Percentiles rank a stretch among this genome's conserved stretches.
Evolutionary conservation across 2,888 invertebrate species (phyloP).

Genomic region (Drosophila meridiana): DNA sequence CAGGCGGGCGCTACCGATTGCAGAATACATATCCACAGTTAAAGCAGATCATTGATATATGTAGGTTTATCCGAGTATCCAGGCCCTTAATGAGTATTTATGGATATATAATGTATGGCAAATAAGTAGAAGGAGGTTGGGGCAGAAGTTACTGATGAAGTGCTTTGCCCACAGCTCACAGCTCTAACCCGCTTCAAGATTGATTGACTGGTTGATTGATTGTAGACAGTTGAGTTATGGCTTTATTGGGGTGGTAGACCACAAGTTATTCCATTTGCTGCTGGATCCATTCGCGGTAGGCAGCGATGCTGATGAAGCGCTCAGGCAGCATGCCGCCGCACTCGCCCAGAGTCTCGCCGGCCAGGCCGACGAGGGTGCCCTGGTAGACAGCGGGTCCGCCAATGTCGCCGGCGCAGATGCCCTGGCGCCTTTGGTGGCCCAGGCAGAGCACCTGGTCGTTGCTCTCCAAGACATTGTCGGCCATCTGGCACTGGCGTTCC

Average conservation of each 20-base stretch:
- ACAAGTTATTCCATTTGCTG: slow-evolving; percentile 56
- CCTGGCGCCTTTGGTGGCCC: slow-evolving; percentile 73
- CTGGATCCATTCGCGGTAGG: slow-evolving; percentile 69
- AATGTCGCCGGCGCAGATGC: slow-evolving; percentile 81
- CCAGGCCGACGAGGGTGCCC: slow-evolving; percentile 71
- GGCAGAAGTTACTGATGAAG: neutral
- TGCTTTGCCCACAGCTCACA: neutral
- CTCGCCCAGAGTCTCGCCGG: slow-evolving; percentile 71
- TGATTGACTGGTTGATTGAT: neutral
- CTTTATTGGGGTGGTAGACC: slow-evolving; percentile 7
- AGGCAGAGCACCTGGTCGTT: slow-evolving; percentile 76
- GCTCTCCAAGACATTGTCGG: neutral
- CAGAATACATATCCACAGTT: no score
- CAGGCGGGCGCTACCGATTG: no score
- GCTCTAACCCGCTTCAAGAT: neutral
- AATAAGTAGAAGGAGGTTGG: neutral
- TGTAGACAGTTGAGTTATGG: neutral
- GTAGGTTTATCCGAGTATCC: no score
- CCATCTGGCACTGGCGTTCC: slow-evolving; percentile 37
- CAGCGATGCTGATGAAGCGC: slow-evolving; percentile 72
- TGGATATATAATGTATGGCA: no score
- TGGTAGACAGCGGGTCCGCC: slow-evolving; percentile 82
- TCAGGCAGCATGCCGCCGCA: slow-evolving; percentile 78
- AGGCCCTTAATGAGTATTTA: no score
- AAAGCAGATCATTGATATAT: no score